Evolutionary conservation across 2,888 invertebrate genomes (phyloP).

Genomic region (Sclerodermus sp.): DNA sequence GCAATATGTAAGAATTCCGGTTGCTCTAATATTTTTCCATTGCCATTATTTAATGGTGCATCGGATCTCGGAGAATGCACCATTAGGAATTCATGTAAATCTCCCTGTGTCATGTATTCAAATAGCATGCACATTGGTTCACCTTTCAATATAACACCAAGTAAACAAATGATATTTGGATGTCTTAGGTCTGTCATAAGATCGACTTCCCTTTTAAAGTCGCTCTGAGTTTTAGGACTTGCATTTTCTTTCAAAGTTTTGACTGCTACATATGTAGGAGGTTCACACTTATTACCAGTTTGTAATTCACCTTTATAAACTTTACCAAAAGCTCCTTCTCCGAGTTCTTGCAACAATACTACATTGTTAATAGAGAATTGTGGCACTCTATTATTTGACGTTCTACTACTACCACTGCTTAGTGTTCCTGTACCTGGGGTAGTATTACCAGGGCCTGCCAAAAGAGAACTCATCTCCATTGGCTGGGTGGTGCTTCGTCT

Average conservation of each 20-base stretch:
- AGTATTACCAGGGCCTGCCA: slow-evolving; percentile 62
- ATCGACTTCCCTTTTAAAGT: slow-evolving; percentile 92
- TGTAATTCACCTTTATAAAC: slow-evolving; percentile 92
- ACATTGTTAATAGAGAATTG: slow-evolving; percentile 86
- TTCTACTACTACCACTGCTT: slow-evolving; percentile 58
- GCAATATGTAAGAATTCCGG: slow-evolving; percentile 89
- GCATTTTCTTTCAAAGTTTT: slow-evolving; percentile 94
- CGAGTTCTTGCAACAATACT: slow-evolving; percentile 85
- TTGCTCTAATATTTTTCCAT: slow-evolving; percentile 76
- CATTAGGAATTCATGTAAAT: slow-evolving; percentile 94
- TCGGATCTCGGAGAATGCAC: slow-evolving; percentile 78
- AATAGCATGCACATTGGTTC: slow-evolving; percentile 95
- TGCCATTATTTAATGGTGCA: slow-evolving; percentile 63
- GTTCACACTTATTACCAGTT: slow-evolving; percentile 63
- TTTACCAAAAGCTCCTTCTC: slow-evolving; percentile 95
- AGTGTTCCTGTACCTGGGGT: slow-evolving; percentile 61
- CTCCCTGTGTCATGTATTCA: slow-evolving; percentile 97
- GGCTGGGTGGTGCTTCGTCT: slow-evolving; percentile 75
- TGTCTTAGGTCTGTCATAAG: slow-evolving; percentile 92
- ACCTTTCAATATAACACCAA: slow-evolving; percentile 87
- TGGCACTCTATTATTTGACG: slow-evolving; percentile 68
- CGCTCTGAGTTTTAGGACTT: slow-evolving; percentile 85
- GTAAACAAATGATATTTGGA: slow-evolving; percentile 92
- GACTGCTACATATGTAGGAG: slow-evolving; percentile 82
- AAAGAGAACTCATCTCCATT: slow-evolving; percentile 82